phyloP scores from a whole-genome alignment of 1,140 invertebrate species.

The Drosophila elegans region DNA sequence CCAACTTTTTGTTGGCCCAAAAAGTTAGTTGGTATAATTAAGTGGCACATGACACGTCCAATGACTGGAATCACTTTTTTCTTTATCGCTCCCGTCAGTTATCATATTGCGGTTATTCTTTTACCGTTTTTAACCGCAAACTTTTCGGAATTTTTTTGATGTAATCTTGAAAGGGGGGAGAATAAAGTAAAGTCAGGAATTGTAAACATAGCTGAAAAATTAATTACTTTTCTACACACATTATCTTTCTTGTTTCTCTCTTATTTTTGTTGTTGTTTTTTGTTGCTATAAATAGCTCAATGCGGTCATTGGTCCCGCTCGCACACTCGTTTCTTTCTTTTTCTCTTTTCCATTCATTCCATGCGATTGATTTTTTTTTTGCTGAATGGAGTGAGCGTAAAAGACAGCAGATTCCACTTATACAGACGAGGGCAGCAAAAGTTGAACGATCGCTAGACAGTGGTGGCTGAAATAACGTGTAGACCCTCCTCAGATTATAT shows the following conservation, averaged over 20 bases:
- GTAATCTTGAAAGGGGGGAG: not conserved
- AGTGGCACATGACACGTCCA: constrained; percentile 46
- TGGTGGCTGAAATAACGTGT: constrained; percentile 20
- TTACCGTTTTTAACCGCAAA: constrained; percentile 8
- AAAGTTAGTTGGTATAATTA: constrained; percentile 47
- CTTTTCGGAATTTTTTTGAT: constrained; percentile 20
- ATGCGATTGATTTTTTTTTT: constrained; percentile 62
- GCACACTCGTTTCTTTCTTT: constrained; percentile 30
- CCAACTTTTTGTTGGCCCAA: constrained; percentile 9
- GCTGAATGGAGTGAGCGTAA: constrained; percentile 41
- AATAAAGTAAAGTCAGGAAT: constrained; percentile 1
- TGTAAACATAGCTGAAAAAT: constrained; percentile 60
- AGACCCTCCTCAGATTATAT: constrained; percentile 40
- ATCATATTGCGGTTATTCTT: constrained; percentile 23
- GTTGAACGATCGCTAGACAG: constrained; percentile 32
- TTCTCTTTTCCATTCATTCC: constrained; percentile 32
- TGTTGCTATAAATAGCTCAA: constrained; percentile 76
- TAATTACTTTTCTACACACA: constrained; percentile 77
- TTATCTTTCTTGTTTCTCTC: constrained; percentile 36
- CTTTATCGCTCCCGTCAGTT: constrained; percentile 44
- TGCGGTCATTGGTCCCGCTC: constrained; percentile 78
- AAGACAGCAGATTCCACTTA: constrained; percentile 1
- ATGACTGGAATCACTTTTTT: constrained; percentile 29
- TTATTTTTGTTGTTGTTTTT: constrained; percentile 37
- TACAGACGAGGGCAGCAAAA: constrained; percentile 19